A percentile compares a stretch with the other conserved stretches of the same genome.
Evolutionary conservation across 2,888 invertebrate species (phyloP).

Genomic region (Pseudeuparius sepicola): DNA sequence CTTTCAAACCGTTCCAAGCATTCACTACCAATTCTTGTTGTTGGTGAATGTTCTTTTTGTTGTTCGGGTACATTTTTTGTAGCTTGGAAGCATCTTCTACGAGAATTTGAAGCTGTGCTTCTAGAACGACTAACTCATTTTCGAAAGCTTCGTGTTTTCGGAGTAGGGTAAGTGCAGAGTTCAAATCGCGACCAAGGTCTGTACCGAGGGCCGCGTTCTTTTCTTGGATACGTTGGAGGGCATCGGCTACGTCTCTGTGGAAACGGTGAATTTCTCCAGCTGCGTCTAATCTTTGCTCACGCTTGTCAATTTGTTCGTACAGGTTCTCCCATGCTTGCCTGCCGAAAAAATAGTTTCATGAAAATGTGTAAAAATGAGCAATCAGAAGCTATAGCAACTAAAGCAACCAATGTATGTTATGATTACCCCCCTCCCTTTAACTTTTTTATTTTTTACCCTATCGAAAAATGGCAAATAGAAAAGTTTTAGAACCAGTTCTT

Average conservation of each 20-base stretch:
- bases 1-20: slow-evolving; percentile 80
- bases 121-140: slow-evolving; percentile 85
- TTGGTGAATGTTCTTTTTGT: slow-evolving; percentile 79
- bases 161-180: slow-evolving; percentile 72
- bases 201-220: slow-evolving; percentile 78
- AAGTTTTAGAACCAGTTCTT: no score
- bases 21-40: slow-evolving; percentile 78
- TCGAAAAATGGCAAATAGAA: no score
- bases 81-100: slow-evolving; percentile 88
- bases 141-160: slow-evolving; percentile 88
- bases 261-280: slow-evolving; percentile 97
- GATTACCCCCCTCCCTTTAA: no score
- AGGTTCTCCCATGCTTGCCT: slow-evolving; percentile 82
- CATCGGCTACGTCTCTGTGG: slow-evolving; percentile 91
- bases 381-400: not conserved
- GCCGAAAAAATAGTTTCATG: slow-evolving; percentile 14
- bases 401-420: no score
- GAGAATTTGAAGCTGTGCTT: slow-evolving; percentile 81
- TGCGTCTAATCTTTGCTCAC: slow-evolving; percentile 80
- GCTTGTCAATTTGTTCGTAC: slow-evolving; percentile 73
- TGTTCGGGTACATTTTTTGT: slow-evolving; percentile 80
- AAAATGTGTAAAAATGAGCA: slow-evolving; percentile 3
- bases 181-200: slow-evolving; percentile 70
- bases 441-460: no score
- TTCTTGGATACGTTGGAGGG: slow-evolving; percentile 80